Evolutionary conservation across 2,113 vertebrate species (phyloP), one percentile per base, ranked within the genome.

Genomic region (Mola mola): DNA sequence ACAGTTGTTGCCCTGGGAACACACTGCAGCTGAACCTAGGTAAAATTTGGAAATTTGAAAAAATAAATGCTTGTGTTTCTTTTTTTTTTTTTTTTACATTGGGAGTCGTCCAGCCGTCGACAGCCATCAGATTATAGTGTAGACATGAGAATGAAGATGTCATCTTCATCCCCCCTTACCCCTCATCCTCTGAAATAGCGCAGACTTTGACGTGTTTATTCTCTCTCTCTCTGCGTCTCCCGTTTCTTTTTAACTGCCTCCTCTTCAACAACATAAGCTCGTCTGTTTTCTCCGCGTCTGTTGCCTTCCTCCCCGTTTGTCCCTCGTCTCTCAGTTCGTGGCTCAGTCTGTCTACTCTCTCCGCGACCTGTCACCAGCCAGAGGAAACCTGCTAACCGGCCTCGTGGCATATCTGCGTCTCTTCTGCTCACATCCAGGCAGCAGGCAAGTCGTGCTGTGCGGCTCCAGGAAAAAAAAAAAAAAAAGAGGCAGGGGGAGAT

Each of bases 361-460:
- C 71, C 31, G 78, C 72, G 37, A 26, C 40, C 44, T 46, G 66
- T 69, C 75, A 50, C 42, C 65, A 42, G 44, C 41, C 22, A 28
- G 69, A 80, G 62, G 72, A 74, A 75, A 66, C 64, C 79, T 63
- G 69, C 67, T 69, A 68, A 80, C 59, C 6, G 77, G 52, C 64
- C 78, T 72, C n/a, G 46, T 81, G 80, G 64, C 78, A 71, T 82
- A 80, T 83, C 41, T 69, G 37, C 25, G 36, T 60, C 61, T 75
- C 16, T 36, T 40, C 66, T 28, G 46, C 76, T 79, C 46, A 28
- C 53, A 48, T 70, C 61, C 52, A 70, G 82, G 72, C 78, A 73
- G 78, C 84, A 68, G 76, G 82, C 51, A 17, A 43, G 55, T n/a
- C 74, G 69, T 69, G 1, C 85, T 52, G 80, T 78, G 80, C 74